phyloP scores from a whole-genome alignment of 2,113 vertebrate genomes.

The Alosa alosa region DNA sequence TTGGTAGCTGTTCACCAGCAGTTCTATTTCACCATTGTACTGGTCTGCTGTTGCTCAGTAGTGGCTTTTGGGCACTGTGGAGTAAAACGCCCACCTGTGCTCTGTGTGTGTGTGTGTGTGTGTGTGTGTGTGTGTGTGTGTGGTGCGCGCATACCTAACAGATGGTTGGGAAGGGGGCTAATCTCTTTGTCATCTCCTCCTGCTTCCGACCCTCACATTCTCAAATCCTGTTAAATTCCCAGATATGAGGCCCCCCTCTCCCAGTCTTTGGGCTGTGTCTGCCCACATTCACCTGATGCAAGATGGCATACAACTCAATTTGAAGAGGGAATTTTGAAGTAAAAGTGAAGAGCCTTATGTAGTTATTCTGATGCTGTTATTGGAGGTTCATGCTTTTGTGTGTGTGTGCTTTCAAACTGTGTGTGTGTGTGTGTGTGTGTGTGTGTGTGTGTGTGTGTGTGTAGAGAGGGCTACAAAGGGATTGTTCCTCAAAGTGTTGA shows the following conservation, averaged over 20 bases:
- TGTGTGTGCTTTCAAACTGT: neutral
- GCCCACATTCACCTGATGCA: neutral
- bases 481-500: slow-evolving; percentile 7
- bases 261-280: neutral
- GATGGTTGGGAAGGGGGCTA: slow-evolving; percentile 5
- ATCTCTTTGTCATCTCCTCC: neutral
- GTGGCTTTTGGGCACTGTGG: neutral
- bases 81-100: neutral
- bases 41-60: neutral
- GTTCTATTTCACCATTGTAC: no score
- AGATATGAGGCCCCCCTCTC: neutral
- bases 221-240: neutral
- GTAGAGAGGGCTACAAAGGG: slow-evolving; percentile 3
- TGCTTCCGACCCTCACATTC: neutral
- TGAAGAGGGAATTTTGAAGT: no score
- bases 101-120: neutral
- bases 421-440: neutral
- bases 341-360: no score
- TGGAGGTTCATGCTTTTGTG: neutral
- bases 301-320: no score
- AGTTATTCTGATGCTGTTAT: no score
- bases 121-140: neutral
- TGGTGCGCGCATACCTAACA: neutral
- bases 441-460: slow-evolving; percentile 26
- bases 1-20: no score